A percentile compares a stretch with the other conserved stretches of the same genome.
These are phyloP conservation scores for Morone chrysops DNA, from an alignment of 2,113 vertebrate genomes.

Conservation along the genomic window DNA sequence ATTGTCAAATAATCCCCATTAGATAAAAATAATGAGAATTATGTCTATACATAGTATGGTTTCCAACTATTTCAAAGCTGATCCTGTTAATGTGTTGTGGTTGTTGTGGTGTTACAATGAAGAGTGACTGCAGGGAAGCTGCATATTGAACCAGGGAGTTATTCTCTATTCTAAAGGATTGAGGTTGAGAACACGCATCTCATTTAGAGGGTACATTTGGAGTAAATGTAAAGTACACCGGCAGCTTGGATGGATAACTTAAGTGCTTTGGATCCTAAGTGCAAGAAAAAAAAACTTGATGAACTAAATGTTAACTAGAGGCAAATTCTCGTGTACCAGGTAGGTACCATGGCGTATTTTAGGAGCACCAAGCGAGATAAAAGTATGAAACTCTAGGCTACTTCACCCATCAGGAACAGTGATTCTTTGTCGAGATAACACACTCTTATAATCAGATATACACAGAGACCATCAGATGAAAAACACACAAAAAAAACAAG, in stretches of 20 bases:
- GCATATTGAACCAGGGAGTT: background rate
- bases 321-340: background rate
- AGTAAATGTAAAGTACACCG: conserved; percentile 1
- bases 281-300: background rate
- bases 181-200: background rate
- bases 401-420: conserved; percentile 9
- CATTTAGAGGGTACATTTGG: background rate
- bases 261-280: conserved; percentile 53
- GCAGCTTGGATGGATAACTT: conserved; percentile 1
- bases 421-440: conserved; percentile 24
- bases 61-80: background rate
- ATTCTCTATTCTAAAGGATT: background rate
- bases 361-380: conserved; percentile 29
- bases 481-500: background rate
- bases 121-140: background rate
- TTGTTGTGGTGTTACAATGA: background rate
- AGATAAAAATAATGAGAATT: conserved; percentile 21
- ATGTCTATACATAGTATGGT: conserved; percentile 12
- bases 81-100: background rate
- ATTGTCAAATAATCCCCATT: conserved; percentile 17
- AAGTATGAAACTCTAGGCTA: conserved; percentile 25
- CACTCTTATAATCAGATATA: conserved; percentile 22
- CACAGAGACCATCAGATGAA: conserved; percentile 15
- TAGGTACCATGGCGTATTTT: background rate
- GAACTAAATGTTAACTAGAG: background rate